Base-by-base conservation (phyloP, 2,113 vertebrate species). In the Nesoenas mayeri region DNA sequence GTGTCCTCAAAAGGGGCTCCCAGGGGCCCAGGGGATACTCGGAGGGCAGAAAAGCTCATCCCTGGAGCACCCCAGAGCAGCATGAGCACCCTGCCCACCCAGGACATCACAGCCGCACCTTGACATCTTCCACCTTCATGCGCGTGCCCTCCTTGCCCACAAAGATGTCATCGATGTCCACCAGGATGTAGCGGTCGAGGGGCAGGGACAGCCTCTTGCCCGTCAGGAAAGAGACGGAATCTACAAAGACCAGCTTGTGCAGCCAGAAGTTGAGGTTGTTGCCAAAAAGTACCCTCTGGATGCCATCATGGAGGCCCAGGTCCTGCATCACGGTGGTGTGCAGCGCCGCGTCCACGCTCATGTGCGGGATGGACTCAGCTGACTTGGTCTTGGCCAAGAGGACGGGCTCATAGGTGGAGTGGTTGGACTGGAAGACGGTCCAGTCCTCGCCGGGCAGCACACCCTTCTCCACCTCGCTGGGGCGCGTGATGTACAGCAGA, bases 401-500 rank as follows among this genome's bases (percentile, higher is more conserved):
- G 85, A 99, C 99, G 0, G 99, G 99, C 97, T 99, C 99, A 0
- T 99, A 99, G 25, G 99, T 99, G 51, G 99, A 99, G 96, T 99
- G 99, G 97, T 99, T 99, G 75, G 99, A 99, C 97, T 99, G 99
- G 97, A 99, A 99, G 64, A 99, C 99, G 0, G 99, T 99, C 99
- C 99, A 99, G 97, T 99, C 99, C 40, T 99, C 99, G 3, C 99
- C 99, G 0, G 99, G 99, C 31, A 99, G 98, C 47, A 99, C 98
- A 0, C 99, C 99, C 54, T 98, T 99, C 94, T 99, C 98, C 62
- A 99, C 98, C 97, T 99, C 98, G 0, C 98, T 99, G 22, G 99
- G 98, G 44, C 98, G 98, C 0, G 99, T 99, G 97, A 99, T 99
- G 13, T 99, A 99, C 54, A 99, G 98, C 78, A 99, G 98, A 1